Base-by-base conservation (phyloP, 2,888 invertebrate species). In the Leptopilina drosophilae region DNA sequence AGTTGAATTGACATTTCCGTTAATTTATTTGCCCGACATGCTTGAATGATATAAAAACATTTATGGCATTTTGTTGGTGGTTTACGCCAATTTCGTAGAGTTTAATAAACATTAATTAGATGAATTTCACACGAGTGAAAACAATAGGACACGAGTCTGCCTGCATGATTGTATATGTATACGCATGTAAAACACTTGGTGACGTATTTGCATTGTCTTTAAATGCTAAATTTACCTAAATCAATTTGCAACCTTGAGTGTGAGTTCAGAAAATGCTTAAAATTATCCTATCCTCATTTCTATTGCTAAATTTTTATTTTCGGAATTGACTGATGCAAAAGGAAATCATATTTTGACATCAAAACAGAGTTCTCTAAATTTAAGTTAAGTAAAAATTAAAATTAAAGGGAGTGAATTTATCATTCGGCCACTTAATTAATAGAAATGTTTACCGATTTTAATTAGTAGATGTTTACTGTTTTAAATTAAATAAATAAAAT, bases 101-200 rank as follows among this genome's bases (percentile, higher is more conserved):
- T 15, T 76, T 78, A 64, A 77, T 69, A 77, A 64, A 77, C 77
- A 79, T 73, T 64, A 81, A 79, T 81, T 78, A 78, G 49, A n/a
- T 6, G 67, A 78, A 67, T 79, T 80, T 80, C 73, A 67, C 77
- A 80, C 67, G 78, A 81, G 42, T 77, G 67, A 79, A 69, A 15
- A 75, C 76, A 80, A 64, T 77, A 59, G 73, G 80, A 80, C 79
- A 79, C 82, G 67, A 78, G 67, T 80, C 59, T 79, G 77, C 79
- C 77, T 67, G 76, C 77, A 26, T 69, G 64, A 49, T 67, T 49
- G 78, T 78, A 80, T 78, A 80, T 79, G 77, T 64, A 76, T 76
- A 79, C 77, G 77, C 78, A 62, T 76, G 77, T 79, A 80, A 81
- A 81, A 78, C 14, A 69, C 49, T 69, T 12, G 26, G 6, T 69